phyloP scores from a whole-genome alignment of 2,888 invertebrate species.

The Proisotoma minuta region DNA sequence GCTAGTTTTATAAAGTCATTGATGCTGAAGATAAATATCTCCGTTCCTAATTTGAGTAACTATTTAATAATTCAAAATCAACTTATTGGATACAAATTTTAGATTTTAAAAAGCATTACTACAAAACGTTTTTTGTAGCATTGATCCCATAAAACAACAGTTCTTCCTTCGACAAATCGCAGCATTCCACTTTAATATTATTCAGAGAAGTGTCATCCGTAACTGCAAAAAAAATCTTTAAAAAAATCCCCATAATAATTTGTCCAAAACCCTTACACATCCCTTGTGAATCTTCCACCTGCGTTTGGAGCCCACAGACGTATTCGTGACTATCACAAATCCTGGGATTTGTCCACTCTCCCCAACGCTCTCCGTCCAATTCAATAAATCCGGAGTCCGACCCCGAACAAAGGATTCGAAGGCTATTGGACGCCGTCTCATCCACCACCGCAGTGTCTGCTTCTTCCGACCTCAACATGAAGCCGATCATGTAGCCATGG shows the following conservation, averaged over 20 bases:
- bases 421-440: conserved; percentile 41
- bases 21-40: too few relatives aligned
- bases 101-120: background rate
- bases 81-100: too few relatives aligned
- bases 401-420: conserved; percentile 37
- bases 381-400: conserved; percentile 30
- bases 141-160: background rate
- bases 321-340: conserved; percentile 31
- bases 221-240: conserved; percentile 19
- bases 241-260: background rate
- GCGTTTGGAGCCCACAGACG: conserved; percentile 43
- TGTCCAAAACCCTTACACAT: conserved; percentile 20
- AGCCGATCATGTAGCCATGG: conserved; percentile 30
- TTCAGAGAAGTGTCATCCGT: conserved; percentile 41
- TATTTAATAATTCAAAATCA: too few relatives aligned
- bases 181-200: conserved; percentile 42
- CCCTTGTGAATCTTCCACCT: conserved; percentile 40
- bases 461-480: conserved; percentile 27
- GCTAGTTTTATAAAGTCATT: background rate
- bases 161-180: conserved; percentile 9
- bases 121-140: background rate
- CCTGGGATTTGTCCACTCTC: conserved; percentile 35
- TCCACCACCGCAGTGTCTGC: conserved; percentile 24
- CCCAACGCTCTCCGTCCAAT: conserved; percentile 37
- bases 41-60: too few relatives aligned